Conservation (phyloP, 2,888 invertebrate genomes). For the Drosophila fulvimacula region DNA sequence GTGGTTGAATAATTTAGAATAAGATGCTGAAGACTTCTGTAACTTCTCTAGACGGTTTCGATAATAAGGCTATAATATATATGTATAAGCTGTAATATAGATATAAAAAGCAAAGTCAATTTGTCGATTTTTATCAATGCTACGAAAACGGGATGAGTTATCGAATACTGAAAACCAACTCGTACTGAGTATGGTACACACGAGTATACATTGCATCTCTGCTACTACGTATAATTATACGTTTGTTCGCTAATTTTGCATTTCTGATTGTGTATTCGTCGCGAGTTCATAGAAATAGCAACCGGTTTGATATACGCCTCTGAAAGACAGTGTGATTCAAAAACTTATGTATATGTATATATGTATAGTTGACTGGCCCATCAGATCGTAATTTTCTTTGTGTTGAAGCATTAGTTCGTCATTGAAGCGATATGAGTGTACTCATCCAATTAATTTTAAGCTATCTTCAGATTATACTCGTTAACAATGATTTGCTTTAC, state of each 20-base stretch:
- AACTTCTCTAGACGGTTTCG: too few relatives aligned
- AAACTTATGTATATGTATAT: background rate
- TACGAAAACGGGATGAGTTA: too few relatives aligned
- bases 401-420: background rate
- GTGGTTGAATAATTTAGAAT: too few relatives aligned
- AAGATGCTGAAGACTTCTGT: too few relatives aligned
- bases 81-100: too few relatives aligned
- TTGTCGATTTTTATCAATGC: too few relatives aligned
- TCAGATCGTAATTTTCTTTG: conserved; percentile 24
- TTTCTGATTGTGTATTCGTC: conserved; percentile 35
- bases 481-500: background rate
- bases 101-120: too few relatives aligned
- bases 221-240: conserved; percentile 55
- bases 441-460: conserved; percentile 6
- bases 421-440: background rate
- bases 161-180: too few relatives aligned
- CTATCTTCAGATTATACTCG: background rate
- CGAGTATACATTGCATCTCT: conserved; percentile 60
- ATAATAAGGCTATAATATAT: too few relatives aligned
- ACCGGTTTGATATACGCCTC: conserved; percentile 69
- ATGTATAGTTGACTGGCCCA: conserved; percentile 9
- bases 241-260: conserved; percentile 30
- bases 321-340: conserved; percentile 21
- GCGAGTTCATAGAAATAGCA: conserved; percentile 23
- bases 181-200: too few relatives aligned